Conservation (phyloP, 2,888 invertebrate species). For the Lucinisca nassula region DNA sequence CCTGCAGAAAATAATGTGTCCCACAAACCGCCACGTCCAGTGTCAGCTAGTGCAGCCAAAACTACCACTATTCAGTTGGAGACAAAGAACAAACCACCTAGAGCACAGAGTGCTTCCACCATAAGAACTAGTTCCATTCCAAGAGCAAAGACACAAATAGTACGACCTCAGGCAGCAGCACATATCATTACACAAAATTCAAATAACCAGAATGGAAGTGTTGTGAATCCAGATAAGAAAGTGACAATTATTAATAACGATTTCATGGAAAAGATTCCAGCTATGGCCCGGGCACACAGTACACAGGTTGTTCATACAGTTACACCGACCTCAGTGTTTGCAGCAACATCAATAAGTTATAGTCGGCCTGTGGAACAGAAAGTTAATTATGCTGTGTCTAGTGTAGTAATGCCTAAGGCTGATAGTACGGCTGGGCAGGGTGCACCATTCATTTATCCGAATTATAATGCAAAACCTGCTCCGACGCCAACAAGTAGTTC, state of each 20-base stretch:
- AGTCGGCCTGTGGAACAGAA: constrained; percentile 59
- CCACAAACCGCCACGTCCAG: constrained; percentile 72
- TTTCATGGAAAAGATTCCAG: constrained; percentile 78
- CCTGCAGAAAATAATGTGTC: constrained; percentile 11
- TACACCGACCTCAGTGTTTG: constrained; percentile 54
- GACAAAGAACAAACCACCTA: constrained; percentile 60
- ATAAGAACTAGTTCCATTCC: constrained; percentile 67
- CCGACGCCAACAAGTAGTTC: constrained; percentile 55
- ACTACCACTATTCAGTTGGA: constrained; percentile 9
- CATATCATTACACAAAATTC: constrained; percentile 79
- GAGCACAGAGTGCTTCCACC: constrained; percentile 76
- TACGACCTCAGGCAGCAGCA: constrained; percentile 82
- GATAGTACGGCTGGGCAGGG: constrained; percentile 28
- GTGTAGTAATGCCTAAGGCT: constrained; percentile 64
- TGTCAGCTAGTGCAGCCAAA: constrained; percentile 76
- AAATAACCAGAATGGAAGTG: not conserved
- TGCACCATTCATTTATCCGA: constrained; percentile 58
- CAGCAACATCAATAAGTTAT: constrained; percentile 43
- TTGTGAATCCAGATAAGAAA: constrained; percentile 60
- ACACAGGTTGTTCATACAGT: constrained; percentile 21
- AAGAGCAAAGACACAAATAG: constrained; percentile 70
- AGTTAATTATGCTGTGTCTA: constrained; percentile 72
- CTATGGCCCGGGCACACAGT: constrained; percentile 54
- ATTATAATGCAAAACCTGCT: constrained; percentile 37
- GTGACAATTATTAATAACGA: constrained; percentile 78